phyloP scores from a whole-genome alignment of 2,888 invertebrate genomes.

The Athrips mouffetella region DNA sequence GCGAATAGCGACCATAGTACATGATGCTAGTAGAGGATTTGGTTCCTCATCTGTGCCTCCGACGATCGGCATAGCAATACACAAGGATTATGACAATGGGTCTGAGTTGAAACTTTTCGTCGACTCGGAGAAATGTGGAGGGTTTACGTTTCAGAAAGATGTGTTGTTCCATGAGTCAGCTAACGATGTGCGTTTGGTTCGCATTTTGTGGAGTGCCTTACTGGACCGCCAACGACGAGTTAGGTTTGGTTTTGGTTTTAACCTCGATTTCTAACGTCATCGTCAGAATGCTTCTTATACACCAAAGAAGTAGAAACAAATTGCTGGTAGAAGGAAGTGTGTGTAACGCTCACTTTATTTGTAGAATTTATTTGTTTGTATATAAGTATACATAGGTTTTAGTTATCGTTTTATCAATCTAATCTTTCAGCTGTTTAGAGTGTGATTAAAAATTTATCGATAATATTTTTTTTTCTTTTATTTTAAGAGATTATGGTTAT shows the following conservation, averaged over 20 bases:
- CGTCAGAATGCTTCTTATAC: constrained; percentile 8
- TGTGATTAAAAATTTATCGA: constrained; percentile 49
- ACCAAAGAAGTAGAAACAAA: constrained; percentile 22
- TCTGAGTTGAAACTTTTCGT: constrained; percentile 66
- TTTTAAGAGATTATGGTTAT: neutral
- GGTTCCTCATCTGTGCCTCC: constrained; percentile 35
- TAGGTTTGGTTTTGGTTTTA: constrained; percentile 62
- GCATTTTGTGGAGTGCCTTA: constrained; percentile 56
- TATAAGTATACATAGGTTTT: constrained; percentile 77
- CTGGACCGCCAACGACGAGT: constrained; percentile 61
- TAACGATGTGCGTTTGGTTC: constrained; percentile 53
- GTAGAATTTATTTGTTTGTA: constrained; percentile 70
- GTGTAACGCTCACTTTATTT: constrained; percentile 42
- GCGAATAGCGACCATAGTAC: constrained; percentile 56
- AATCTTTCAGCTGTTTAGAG: constrained; percentile 48
- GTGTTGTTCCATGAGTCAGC: constrained; percentile 51
- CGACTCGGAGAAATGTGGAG: constrained; percentile 64
- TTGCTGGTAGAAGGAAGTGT: constrained; percentile 25
- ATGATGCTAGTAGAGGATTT: constrained; percentile 42
- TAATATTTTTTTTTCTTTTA: neutral
- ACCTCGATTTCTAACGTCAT: constrained; percentile 57
- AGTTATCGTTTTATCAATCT: constrained; percentile 62
- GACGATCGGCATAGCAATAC: constrained; percentile 55
- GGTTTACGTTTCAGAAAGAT: constrained; percentile 64
- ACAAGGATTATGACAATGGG: constrained; percentile 55